Base-by-base conservation (phyloP, 2,888 invertebrate species). In the Tricholauxania praeusta region DNA sequence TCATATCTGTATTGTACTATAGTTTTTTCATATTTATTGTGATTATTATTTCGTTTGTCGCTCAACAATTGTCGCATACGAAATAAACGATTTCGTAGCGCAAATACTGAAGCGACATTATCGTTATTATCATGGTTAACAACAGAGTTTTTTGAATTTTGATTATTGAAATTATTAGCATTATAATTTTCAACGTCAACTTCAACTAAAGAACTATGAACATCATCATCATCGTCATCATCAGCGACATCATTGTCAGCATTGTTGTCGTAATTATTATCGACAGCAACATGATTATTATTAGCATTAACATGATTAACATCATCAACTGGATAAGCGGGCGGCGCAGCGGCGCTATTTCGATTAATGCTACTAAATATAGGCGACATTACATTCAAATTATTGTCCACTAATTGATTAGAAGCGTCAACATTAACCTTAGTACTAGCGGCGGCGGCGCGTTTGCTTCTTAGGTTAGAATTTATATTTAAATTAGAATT, bases 1-100 rank as follows among this genome's bases (percentile, higher is more conserved):
- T 81, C 86, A 85, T 82, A 84, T 85, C 85, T 86, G 86, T 86
- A 86, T 86, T 86, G 86, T 86, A 86, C 86, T 86, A 86, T 84
- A 86, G 81, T 85, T 83, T 84, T 85, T 85, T 86, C 85, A 85
- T 86, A 84, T 83, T 85, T 86, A 80, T 81, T 80, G 81, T 78
- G 75, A 74, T 75, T 79, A 74, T 77, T 60, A 74, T 70, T 75
- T 76, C 72, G 75, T 73, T 15, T 75, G 75, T 39, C 39, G 39
- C 39, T 39, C 39, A 39, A 39, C 64, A 28, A 32, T 17, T 39
- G 19, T 17, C 39, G 32, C 69, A n/a, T 14, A 14, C 51, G 51
- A 69, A 52, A 49, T 7, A 60, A 51, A 49, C 49, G 60, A 32
- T 60, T 60, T 51, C 69, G 60, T 52, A 49, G 39, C 51, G 32